Base-by-base conservation (phyloP, 2,113 vertebrate species). In the Gallinago paraguaiae region DNA sequence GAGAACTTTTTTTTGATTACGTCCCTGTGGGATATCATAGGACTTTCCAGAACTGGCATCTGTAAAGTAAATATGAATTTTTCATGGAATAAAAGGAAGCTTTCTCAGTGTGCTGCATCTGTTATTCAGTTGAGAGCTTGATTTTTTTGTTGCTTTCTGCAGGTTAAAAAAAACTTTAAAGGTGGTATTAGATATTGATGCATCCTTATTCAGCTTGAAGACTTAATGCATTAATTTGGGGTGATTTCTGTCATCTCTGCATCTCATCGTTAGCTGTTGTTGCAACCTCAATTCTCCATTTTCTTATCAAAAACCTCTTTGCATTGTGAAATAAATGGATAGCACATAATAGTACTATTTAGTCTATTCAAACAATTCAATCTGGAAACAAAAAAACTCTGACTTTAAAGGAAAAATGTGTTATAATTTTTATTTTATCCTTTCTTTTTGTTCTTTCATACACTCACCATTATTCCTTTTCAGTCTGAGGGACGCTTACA, bases 321-420 rank as follows among this genome's bases (percentile, higher is more conserved):
- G 75, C 68, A n/a, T 46, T 96, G 85, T 30, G 30, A 83, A 78
- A 70, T 87, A 91, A 95, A 90, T 86, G 63, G 51, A 60, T 67
- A 77, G 39, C 20, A 81, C 20, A 83, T 88, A 97, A 94, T 92
- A 90, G 25, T 1, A 4, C 71, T 70, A 81, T 92, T 95, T 70
- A 92, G 27, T 90, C 84, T 96, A 87, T 92, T 97, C 70, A 92
- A 76, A 69, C 53, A 92, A 85, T 95, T 95, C 85, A 82, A 24
- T 90, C 59, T 77, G 85, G 60, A 94, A 96, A 94, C 82, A 90
- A 95, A 96, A 96, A 82, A 43, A 53, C 10, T 24, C n/a, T 37
- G 33, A 53, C n/a, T 87, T 92, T 80, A 92, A 90, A 86, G 31
- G 54, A 88, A 88, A 28, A 92, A 92, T 11, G 7, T 67, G 16